Base-by-base conservation (phyloP, 2,888 invertebrate genomes). In the Aporophyla lueneburgensis region DNA sequence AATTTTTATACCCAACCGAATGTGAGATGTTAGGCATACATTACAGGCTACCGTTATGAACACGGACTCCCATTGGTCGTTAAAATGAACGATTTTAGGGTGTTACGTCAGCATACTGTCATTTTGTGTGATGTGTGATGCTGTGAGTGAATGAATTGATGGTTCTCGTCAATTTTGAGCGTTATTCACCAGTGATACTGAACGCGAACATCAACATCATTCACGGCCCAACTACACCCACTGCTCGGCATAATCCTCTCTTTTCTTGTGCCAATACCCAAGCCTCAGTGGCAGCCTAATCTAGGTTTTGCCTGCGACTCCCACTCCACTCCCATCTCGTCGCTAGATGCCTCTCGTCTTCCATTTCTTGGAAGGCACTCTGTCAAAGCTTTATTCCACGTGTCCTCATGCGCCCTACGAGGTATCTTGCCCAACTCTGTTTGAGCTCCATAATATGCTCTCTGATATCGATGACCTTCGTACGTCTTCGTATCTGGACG, bases 1-100 rank as follows among this genome's bases (percentile, higher is more conserved):
- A 82, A 78, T 81, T 81, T 82, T 83, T 76, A 86, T 79, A 58
- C 61, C 65, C 84, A 58, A 24, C 71, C 71, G 21, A 86, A 84
- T 78, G 54, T 81, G 73, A 61, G 49, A 80, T 69, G 76, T 71
- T 51, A 66, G 71, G 74, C 76, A 66, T 54, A 66, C 63, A 77
- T 77, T 71, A 54, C 54, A 76, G 54, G 6, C 62, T 65, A 63
- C 46, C 68, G 58, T 84, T 67, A 84, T 80, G 65, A 75, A 72
- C 68, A 66, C 24, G 65, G 33, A 61, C 53, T 43, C 27, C 53
- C 27, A 66, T 68, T 70, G 61, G 63, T 75, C 69, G 62, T 82
- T 70, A 81, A 72, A 84, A 76, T 80, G 43, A 71, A 81, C 54
- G 84, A 67, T 74, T 80, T 67, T 51, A 14, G 10, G 54, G 43